These are phyloP conservation scores for Eubasilissa regina DNA, from an alignment of 1,140 invertebrate species.

Conservation along the genomic window DNA sequence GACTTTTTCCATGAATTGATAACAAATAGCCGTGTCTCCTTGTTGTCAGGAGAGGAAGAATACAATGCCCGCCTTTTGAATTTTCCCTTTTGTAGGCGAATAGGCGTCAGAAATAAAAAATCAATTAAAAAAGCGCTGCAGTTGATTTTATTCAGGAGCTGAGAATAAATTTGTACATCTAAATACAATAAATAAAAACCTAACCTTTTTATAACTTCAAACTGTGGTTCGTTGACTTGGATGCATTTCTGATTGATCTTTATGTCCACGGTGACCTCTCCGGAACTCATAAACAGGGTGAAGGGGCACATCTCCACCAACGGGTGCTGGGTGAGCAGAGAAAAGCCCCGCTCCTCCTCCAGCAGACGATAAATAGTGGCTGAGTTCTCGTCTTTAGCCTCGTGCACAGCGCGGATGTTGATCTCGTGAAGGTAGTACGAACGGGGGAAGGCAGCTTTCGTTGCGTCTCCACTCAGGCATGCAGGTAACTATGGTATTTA, in stretches of 20 bases:
- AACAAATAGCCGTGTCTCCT: too few relatives aligned
- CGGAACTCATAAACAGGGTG: constrained; percentile 89
- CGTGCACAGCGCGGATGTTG: neutral
- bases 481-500: neutral
- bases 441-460: neutral
- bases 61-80: too few relatives aligned
- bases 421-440: constrained; percentile 6
- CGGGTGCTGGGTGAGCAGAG: constrained; percentile 73
- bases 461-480: neutral
- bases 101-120: too few relatives aligned
- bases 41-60: too few relatives aligned
- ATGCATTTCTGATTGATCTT: constrained; percentile 71
- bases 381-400: constrained; percentile 34
- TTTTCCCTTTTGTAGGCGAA: too few relatives aligned
- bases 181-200: constrained; percentile 55
- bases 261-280: constrained; percentile 82
- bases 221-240: constrained; percentile 70
- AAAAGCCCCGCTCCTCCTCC: constrained; percentile 68
- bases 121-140: too few relatives aligned
- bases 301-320: constrained; percentile 79
- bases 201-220: constrained; percentile 73
- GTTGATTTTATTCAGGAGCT: too few relatives aligned
- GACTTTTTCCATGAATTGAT: too few relatives aligned
- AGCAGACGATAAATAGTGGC: constrained; percentile 62
- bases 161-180: too few relatives aligned